Percentiles rank a stretch among this genome's conserved stretches.
Conservation (phyloP, 1,140 invertebrate species). For the Laupala kohalensis region DNA sequence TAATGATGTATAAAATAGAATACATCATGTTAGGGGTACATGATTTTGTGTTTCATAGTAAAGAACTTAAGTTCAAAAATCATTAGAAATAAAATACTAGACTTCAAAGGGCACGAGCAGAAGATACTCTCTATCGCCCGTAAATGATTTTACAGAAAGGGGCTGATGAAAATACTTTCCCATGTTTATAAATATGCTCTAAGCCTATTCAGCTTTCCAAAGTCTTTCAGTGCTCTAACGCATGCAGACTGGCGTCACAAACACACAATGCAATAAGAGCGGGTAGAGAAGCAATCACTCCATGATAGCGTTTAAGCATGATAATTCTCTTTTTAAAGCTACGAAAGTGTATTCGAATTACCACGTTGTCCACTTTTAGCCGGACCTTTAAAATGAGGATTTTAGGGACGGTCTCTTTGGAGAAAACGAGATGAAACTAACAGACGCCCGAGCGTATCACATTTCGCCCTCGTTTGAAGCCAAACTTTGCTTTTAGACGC, state of each 20-base stretch:
- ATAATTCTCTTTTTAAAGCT: not conserved
- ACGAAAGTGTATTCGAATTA: not conserved
- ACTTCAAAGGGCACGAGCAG: too few relatives aligned
- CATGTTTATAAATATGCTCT: too few relatives aligned
- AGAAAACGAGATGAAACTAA: not conserved
- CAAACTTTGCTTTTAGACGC: not conserved
- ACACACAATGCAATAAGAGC: not conserved
- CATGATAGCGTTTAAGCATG: not conserved
- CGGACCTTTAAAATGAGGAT: not conserved
- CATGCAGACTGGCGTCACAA: not conserved
- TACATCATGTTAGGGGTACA: too few relatives aligned
- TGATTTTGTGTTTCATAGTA: too few relatives aligned
- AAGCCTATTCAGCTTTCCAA: too few relatives aligned
- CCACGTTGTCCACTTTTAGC: not conserved
- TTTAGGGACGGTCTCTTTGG: not conserved
- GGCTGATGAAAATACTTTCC: too few relatives aligned
- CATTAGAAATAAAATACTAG: too few relatives aligned
- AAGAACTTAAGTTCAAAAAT: too few relatives aligned
- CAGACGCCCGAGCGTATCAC: not conserved
- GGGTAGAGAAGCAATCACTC: not conserved
- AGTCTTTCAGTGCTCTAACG: too few relatives aligned
- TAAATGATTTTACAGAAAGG: too few relatives aligned
- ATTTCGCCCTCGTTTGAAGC: not conserved
- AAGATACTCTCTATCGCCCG: too few relatives aligned
- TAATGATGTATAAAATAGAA: too few relatives aligned